Percentiles rank a stretch among this genome's conserved stretches.
Evolutionary conservation across 2,888 invertebrate species (phyloP).

Genomic region (Rutpela maculata): DNA sequence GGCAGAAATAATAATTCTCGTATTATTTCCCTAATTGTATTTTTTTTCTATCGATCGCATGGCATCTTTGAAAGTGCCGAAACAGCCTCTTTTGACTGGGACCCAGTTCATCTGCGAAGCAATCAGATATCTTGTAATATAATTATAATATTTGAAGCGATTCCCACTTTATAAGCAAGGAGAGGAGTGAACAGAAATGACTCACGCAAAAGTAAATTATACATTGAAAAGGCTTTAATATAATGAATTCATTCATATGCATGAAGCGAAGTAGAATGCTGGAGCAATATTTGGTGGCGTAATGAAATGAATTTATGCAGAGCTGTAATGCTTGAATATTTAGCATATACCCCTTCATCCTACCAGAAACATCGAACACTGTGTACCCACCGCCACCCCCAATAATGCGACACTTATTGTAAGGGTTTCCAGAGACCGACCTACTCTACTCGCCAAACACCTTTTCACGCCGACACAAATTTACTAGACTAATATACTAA

Average conservation of each 20-base stretch:
- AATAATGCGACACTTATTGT: conserved; percentile 63
- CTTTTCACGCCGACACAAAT: conserved; percentile 27
- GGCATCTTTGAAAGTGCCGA: conserved; percentile 16
- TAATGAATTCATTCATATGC: conserved; percentile 82
- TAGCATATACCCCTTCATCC: conserved; percentile 82
- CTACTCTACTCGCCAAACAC: conserved; percentile 34
- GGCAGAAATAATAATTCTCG: background rate
- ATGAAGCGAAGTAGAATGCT: conserved; percentile 76
- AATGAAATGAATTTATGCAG: conserved; percentile 82
- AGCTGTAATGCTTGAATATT: conserved; percentile 79
- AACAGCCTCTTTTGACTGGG: conserved; percentile 9
- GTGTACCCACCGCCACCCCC: conserved; percentile 67
- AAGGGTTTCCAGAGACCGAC: conserved; percentile 33
- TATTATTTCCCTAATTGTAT: background rate
- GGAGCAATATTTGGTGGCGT: conserved; percentile 80
- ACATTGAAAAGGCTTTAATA: conserved; percentile 81
- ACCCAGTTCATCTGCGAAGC: conserved; percentile 42
- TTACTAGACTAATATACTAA: conserved; percentile 18
- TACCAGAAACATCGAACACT: conserved; percentile 74
- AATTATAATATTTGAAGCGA: conserved; percentile 72
- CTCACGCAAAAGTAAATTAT: conserved; percentile 82
- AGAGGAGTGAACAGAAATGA: conserved; percentile 76
- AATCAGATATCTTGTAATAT: conserved; percentile 67
- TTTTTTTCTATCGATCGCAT: conserved; percentile 21
- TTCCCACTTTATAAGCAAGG: conserved; percentile 66